Base-by-base conservation (phyloP, 2,113 vertebrate species). In the Tupaia tana region DNA sequence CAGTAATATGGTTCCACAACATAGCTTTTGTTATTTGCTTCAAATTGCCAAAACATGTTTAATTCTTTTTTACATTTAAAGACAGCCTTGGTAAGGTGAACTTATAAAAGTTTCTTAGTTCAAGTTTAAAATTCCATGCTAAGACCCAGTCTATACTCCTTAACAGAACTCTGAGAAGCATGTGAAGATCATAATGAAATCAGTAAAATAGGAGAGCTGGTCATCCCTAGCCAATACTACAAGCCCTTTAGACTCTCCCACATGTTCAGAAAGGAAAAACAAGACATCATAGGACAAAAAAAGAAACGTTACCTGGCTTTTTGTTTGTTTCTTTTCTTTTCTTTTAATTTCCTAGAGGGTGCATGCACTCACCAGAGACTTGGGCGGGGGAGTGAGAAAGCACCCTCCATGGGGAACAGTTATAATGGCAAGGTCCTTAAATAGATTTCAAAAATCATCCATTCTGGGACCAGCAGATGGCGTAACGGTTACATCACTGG, bases 61-160 rank as follows among this genome's bases (percentile, higher is more conserved):
- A 66, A 11, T 77, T 86, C 20, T 52, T 83, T 80, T 94, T 87
- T 87, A 27, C 56, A 63, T 73, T 71, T 89, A 78, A 54, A 88
- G 27, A 71, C 59, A 93, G 16, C 10, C 79, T 90, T 85, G 15
- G 20, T 61, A 69, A 14, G 20, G 20, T 58, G 15, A 16, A 18
- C 56, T 90, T 70, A 63, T 93, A 75, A 43, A 94, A 74, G 7
- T 54, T 78, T 90, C 64, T 92, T 78, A 63, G 9, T 52, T 95
- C 18, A 20, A 22, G 16, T 69, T 71, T 71, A 82, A 91, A 84
- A 77, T 81, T 87, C 19, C 9, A 71, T 24, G 14, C 14, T 59
- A 59, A 91, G n/a, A 64, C 31, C 10, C 75, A 94, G 77, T 67
- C 89, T 80, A 86, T 2, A 66, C 12, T 43, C 12, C 58, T 43